A percentile compares a stretch with the other conserved stretches of the same genome.
Conservation (phyloP, 30 jellyfish, hydroid and myxozoan genomes). For the Aurelia coerulea region DNA sequence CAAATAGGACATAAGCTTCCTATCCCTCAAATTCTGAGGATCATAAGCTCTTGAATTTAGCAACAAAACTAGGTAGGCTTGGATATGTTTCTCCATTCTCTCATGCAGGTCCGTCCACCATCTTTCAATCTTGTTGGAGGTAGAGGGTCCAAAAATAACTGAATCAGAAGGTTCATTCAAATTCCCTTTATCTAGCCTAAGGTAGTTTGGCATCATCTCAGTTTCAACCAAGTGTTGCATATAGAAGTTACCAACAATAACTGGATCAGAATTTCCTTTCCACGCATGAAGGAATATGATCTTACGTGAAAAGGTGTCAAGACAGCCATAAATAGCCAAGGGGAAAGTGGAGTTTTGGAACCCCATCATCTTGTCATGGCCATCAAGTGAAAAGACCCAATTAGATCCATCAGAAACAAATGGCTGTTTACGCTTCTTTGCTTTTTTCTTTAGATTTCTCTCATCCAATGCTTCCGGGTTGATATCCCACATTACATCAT, state of each 20-base stretch:
- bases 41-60: conserved; percentile 27
- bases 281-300: conserved; percentile 48
- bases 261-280: conserved; percentile 55
- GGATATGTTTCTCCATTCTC: conserved; percentile 40
- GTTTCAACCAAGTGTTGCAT: conserved; percentile 50
- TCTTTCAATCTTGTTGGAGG: conserved; percentile 48
- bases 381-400: conserved; percentile 59
- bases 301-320: conserved; percentile 47
- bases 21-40: conserved; percentile 46
- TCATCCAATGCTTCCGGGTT: conserved; percentile 46
- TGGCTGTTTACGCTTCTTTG: conserved; percentile 51
- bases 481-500: conserved; percentile 48
- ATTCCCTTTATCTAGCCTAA: conserved; percentile 39
- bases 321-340: conserved; percentile 59
- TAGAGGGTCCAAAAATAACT: conserved; percentile 45
- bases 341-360: conserved; percentile 45
- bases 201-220: conserved; percentile 29
- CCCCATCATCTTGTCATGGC: conserved; percentile 66
- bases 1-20: conserved; percentile 49
- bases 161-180: conserved; percentile 40
- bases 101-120: conserved; percentile 62
- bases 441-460: conserved; percentile 30
- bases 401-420: conserved; percentile 55
- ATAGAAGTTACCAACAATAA: conserved; percentile 50
- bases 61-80: conserved; percentile 21